Evolutionary conservation across 2,888 invertebrate species (phyloP).

Genomic region (Merodon equestris): DNA sequence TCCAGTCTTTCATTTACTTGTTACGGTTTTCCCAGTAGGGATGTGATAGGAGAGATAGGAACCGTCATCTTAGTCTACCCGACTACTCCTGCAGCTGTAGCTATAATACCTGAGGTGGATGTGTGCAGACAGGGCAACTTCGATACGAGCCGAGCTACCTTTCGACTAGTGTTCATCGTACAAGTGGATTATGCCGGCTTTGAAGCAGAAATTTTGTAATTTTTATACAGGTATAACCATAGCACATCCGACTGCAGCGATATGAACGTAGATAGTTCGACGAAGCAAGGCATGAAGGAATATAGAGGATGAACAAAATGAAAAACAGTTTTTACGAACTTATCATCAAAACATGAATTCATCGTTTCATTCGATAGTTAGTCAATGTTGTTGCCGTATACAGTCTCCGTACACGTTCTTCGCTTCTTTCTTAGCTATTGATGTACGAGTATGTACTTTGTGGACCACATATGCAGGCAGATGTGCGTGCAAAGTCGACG

Average conservation of each 20-base stretch:
- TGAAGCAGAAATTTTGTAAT: constrained; percentile 27
- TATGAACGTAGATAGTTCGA: no score
- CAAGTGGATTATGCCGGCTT: constrained; percentile 59
- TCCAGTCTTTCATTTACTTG: constrained; percentile 63
- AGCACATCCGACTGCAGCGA: no score
- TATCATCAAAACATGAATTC: constrained; percentile 63
- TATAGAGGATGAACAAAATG: constrained; percentile 1
- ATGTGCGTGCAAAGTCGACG: constrained; percentile 1
- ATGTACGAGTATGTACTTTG: neutral
- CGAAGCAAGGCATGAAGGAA: no score
- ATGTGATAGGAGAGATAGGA: constrained; percentile 14
- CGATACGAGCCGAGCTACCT: neutral
- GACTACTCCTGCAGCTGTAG: constrained; percentile 24
- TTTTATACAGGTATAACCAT: no score
- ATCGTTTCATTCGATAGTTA: constrained; percentile 63
- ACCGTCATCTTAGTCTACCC: no score
- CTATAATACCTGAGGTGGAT: constrained; percentile 61
- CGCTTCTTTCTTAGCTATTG: constrained; percentile 23
- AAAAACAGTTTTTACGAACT: constrained; percentile 28
- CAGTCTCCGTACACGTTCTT: constrained; percentile 14
- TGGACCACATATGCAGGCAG: constrained; percentile 8
- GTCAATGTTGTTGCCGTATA: constrained; percentile 42
- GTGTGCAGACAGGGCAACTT: constrained; percentile 45
- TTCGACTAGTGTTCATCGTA: constrained; percentile 41
- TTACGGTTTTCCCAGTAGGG: constrained; percentile 37